phyloP scores from a whole-genome alignment of 2,113 vertebrate species.

The Calidris pygmaea region DNA sequence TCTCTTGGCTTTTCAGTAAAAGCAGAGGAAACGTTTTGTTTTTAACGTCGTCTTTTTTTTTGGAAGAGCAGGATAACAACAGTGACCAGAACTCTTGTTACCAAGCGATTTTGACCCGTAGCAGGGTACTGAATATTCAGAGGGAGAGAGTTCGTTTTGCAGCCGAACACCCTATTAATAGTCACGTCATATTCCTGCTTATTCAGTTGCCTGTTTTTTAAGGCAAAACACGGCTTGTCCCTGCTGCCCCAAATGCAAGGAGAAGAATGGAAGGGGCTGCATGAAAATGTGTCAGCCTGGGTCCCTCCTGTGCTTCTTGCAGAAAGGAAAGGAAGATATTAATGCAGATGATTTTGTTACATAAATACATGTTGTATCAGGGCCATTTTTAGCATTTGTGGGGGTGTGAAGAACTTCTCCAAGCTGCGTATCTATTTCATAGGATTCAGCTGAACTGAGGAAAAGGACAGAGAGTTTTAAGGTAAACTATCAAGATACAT shows the following conservation, averaged over 20 bases:
- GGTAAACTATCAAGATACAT: conserved; percentile 65
- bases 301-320: conserved; percentile 47
- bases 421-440: conserved; percentile 71
- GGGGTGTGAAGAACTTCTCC: conserved; percentile 72
- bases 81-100: not conserved
- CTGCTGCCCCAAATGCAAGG: not conserved
- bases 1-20: not conserved
- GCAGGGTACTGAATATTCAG: not conserved
- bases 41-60: not conserved
- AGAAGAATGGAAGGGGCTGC: conserved; percentile 25
- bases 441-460: conserved; percentile 64
- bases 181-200: not conserved
- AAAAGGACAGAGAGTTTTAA: conserved; percentile 69
- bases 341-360: conserved; percentile 72
- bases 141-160: not conserved
- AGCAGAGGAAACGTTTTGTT: not conserved
- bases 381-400: conserved; percentile 73
- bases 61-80: not conserved
- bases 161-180: not conserved
- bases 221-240: not conserved
- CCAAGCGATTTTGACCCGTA: not conserved
- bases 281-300: conserved; percentile 51
- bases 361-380: conserved; percentile 74
- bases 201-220: not conserved
- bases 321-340: conserved; percentile 62